Base-by-base conservation (phyloP, 2,888 invertebrate species). In the Nezara viridula region DNA sequence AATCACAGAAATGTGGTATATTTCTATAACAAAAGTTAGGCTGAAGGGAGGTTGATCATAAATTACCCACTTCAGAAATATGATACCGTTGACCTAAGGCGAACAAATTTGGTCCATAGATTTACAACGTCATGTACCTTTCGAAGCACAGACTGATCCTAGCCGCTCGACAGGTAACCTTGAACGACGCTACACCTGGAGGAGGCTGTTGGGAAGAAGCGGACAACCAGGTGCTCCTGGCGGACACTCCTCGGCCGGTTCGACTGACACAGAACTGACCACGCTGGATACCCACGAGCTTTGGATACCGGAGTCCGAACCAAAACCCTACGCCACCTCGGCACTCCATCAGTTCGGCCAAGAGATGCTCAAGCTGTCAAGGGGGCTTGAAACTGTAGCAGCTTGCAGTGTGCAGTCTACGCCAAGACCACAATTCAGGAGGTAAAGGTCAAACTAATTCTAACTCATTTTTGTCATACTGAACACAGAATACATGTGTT, bases 341-440 rank as follows among this genome's bases (percentile, higher is more conserved):
- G 97, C 97, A 90, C 94, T 97, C 92, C 97, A 97, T 93, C 96
- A 96, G 92, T 97, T 97, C 92, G 97, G 97, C 89, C 96, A 96
- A 60, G 96, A 97, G 94, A 96, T 97, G 97, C 94, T 97, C 92
- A 96, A 96, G 92, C 94, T 97, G 50, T 97, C 97, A 47, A 94
- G 96, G 91, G 96, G 97, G 90, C 94, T 97, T 91, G 96, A 96
- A 90, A 90, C 90, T 37, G 91, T 89, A 49, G 90, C 90, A 60
- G 90, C 90, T 55, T 81, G 81, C 44, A 90, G 81, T 85, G 12
- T 90, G 87, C 89, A 91, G 90, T n/a, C 91, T 90, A 21, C 90
- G 7, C 90, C 90, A n/a, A 60, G 89, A 55, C 88, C 89, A 52
- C 89, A 89, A 37, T 81, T 89, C 55, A 47, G 81, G 21, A 90